phyloP scores from a whole-genome alignment of 2,113 vertebrate genomes.

The Rousettus leschenaultii region DNA sequence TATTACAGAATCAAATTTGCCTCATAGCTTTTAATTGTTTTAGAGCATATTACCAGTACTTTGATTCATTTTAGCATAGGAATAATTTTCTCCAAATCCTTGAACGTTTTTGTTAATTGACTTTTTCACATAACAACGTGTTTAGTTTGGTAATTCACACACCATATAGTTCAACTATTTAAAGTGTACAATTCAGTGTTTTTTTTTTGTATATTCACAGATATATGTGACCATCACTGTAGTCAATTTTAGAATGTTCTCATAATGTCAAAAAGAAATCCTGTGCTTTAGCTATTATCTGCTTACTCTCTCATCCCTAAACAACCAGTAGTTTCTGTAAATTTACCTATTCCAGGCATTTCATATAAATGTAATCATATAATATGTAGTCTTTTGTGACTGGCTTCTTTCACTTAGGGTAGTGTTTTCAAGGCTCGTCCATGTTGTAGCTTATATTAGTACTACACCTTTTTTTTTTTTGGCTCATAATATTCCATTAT shows the following conservation, averaged over 20 bases:
- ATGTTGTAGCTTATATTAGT: not conserved
- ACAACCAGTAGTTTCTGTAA: not conserved
- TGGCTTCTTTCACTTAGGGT: not conserved
- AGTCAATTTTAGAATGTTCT: conserved; percentile 22
- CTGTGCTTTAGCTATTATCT: not conserved
- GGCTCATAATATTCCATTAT: not conserved
- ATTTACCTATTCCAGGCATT: not conserved
- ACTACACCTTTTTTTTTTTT: not conserved
- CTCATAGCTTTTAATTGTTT: conserved; percentile 1
- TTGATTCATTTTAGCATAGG: conserved; percentile 15
- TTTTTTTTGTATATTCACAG: not conserved
- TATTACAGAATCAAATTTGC: not conserved
- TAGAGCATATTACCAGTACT: not conserved
- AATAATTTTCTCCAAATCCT: not conserved
- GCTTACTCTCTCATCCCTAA: not conserved
- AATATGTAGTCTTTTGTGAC: not conserved
- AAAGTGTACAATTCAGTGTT: not conserved
- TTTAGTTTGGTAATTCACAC: not conserved
- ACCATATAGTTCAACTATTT: not conserved
- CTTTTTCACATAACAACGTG: not conserved
- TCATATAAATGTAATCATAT: not conserved
- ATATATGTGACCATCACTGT: not conserved
- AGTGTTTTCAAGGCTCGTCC: not conserved
- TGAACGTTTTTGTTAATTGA: not conserved
- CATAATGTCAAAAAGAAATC: not conserved